Base-by-base conservation (phyloP, 2,888 invertebrate species). In the Caenorhabditis sp. region DNA sequence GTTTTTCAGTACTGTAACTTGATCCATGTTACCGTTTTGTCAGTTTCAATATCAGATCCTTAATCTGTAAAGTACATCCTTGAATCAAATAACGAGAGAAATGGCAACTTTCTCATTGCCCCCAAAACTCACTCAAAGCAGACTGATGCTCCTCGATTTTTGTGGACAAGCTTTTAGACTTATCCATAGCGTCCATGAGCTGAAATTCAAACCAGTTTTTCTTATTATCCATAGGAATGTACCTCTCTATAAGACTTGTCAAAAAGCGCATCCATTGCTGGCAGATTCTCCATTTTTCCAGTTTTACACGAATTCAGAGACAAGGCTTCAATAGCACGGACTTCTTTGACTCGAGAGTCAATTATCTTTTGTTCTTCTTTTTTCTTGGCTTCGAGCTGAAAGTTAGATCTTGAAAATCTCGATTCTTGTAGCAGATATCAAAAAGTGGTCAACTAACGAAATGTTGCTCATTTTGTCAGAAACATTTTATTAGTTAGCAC, bases 201-300 rank as follows among this genome's bases (percentile, higher is more conserved):
- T 82, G 51, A 58, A 64, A 26, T 22, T 54, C 5, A 14, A 44
- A n/a, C 14, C 28, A 6, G 35, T 22, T 35, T 38, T 38, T 12
- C 38, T 12, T 10, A 10, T 38, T 38, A 2, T 10, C 38, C 38
- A 10, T 28, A 6, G 0, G n/a, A 41, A 2, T 41, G n/a, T 35
- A 85, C 79, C 69, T 79, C 73, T 61, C 79, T 22, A 47, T 85
- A 82, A 22, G 82, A 72, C 22, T 82, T 82, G 28, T 82, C 82
- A 22, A 85, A 75, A 19, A 85, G 80, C 6, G 74, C 63, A 54
- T 85, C 85, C 28, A 85, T 22, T 10, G 68, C 44, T 5, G 72
- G 38, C n/a, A 84, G 26, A 38, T 68, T 63, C 14, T 35, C 28
- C 73, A 80, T 68, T 28, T 84, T 84, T 72, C 80, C 80, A 31